Percentiles rank a stretch among this genome's conserved stretches.
phyloP scores from a whole-genome alignment of 1,140 invertebrate species.

The Tetramorium parvispinum region DNA sequence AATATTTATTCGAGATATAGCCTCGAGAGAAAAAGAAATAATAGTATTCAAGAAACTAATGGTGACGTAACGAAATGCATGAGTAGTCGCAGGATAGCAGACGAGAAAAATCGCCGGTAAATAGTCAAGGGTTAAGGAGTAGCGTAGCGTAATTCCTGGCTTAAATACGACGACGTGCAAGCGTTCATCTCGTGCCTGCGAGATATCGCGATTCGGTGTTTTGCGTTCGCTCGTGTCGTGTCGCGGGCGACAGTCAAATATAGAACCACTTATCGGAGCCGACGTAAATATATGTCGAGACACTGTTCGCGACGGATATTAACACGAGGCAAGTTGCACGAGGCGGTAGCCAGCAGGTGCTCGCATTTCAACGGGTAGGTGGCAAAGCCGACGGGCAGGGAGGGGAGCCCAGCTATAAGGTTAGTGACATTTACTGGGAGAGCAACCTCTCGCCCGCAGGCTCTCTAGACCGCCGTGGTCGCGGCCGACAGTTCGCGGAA shows the following conservation, averaged over 20 bases:
- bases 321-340: conserved; percentile 35
- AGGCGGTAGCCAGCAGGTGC: conserved; percentile 18
- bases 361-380: conserved; percentile 49
- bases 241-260: not conserved
- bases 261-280: conserved; percentile 29
- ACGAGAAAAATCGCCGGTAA: not conserved
- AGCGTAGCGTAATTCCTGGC: not conserved
- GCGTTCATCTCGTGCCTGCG: not conserved
- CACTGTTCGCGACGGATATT: conserved; percentile 41
- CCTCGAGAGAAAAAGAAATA: not conserved
- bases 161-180: not conserved
- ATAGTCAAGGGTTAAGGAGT: not conserved
- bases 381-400: not conserved
- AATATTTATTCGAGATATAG: not conserved
- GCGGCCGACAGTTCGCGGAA: conserved; percentile 14
- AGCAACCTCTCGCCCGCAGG: conserved; percentile 17
- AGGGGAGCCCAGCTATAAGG: conserved; percentile 37
- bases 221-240: not conserved
- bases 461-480: conserved; percentile 26
- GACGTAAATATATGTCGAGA: conserved; percentile 33
- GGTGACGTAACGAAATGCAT: not conserved
- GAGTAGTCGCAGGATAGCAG: not conserved
- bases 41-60: not conserved
- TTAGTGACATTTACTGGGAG: conserved; percentile 68
- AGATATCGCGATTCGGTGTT: conserved; percentile 8